Conservation (phyloP, 2,888 invertebrate species). For the Sialis lutaria region DNA sequence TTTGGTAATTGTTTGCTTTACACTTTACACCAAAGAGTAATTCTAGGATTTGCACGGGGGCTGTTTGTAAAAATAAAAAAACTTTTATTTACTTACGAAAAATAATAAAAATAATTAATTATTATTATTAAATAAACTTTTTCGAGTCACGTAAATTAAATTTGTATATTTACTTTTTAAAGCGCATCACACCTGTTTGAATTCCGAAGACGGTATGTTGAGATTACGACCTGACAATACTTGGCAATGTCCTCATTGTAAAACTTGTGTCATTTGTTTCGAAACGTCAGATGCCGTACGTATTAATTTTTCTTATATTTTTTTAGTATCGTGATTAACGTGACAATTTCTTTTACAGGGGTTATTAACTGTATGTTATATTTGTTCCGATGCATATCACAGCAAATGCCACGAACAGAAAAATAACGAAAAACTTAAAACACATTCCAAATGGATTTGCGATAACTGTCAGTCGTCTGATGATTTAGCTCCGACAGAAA, state of each 20-base stretch:
- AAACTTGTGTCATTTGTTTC: conserved; percentile 66
- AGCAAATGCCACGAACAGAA: conserved; percentile 60
- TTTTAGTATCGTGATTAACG: neutral
- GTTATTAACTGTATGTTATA: conserved; percentile 57
- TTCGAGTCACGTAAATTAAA: too few species aligned
- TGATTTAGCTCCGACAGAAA: conserved; percentile 21
- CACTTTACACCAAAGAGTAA: too few species aligned
- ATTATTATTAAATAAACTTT: too few species aligned
- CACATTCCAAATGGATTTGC: conserved; percentile 53
- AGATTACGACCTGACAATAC: conserved; percentile 45
- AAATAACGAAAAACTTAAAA: conserved; percentile 35
- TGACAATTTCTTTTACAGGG: conserved; percentile 30
- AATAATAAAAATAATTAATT: too few species aligned
- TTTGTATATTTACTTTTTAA: conserved; percentile 12
- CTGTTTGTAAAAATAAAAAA: too few species aligned
- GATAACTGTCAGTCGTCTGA: conserved; percentile 38
- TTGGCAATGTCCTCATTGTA: conserved; percentile 85
- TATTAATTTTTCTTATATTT: conserved; percentile 13
- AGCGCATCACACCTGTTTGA: conserved; percentile 53
- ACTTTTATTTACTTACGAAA: too few species aligned
- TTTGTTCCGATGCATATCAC: conserved; percentile 76
- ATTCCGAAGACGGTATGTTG: conserved; percentile 44
- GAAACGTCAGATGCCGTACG: conserved; percentile 60
- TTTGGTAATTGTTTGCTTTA: too few species aligned
- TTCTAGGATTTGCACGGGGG: too few species aligned